Evolutionary conservation across 2,888 invertebrate genomes (phyloP), one percentile per base, ranked within the genome.

Genomic region (Mystacides longicornis): DNA sequence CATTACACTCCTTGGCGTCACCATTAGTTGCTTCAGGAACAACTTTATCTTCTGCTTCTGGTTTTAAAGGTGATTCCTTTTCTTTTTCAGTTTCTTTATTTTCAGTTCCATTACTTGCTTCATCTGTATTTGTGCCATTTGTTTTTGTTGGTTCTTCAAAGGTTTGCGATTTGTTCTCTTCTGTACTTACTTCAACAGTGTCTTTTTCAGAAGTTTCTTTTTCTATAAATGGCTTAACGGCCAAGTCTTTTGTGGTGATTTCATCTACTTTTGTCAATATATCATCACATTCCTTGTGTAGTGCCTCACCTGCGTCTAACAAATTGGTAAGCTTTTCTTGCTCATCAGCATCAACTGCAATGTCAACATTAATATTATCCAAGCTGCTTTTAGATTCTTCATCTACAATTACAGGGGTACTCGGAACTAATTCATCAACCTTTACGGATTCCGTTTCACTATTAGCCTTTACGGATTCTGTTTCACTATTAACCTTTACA

Each of bases 201-300:
- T 54, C 42, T 16, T 52, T 51, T 16, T 48, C 52, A 18, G 49
- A 49, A 18, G 46, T 45, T 14, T 53, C 52, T 20, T 56, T 56
- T 23, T 51, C 49, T 33, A 56, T 49, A 37, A 56, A 56, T n/a
- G 56, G 22, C 42, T 56, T 53, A 21, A 31, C 46, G 2, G 56
- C 49, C 14, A 37, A 43, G 21, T 49, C 20, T 23, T 57, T 60
- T 16, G 48, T 74, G 3, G 75, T 75, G 27, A 76, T 74, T 64
- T 73, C 69, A 61, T 75, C 71, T 4, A 77, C 75, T 63, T 76
- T 77, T 0, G 73, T 74, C 20, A 77, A 62, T 55, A 77, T 75
- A 61, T 76, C 77, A 58, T 73, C 74, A 60, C 77, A 77, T 65
- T 77, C 76, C 60, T 75, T 76, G 58, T 75, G 75, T 18, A 77